A percentile compares a stretch with the other conserved stretches of the same genome.
These are phyloP conservation scores for Idaea straminata DNA, from an alignment of 2,888 invertebrate genomes.

Conservation along the genomic window DNA sequence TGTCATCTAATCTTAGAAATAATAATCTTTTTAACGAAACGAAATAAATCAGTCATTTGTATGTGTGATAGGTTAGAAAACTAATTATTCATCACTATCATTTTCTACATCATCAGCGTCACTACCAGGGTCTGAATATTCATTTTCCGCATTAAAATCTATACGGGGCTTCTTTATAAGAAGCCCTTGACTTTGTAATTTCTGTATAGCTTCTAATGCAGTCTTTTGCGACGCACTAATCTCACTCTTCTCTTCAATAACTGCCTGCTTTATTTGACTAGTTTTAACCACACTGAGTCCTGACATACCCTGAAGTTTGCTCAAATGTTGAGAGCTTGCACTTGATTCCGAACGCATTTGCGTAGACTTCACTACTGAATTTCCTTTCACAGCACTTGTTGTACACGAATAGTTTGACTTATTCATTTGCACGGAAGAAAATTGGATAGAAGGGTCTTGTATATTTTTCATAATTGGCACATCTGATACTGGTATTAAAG, in stretches of 20 bases:
- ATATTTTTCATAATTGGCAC: constrained; percentile 35
- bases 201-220: constrained; percentile 69
- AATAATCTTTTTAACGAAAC: not conserved
- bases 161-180: constrained; percentile 67
- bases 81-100: constrained; percentile 33
- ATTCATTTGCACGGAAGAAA: constrained; percentile 49
- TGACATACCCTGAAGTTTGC: constrained; percentile 52
- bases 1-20: not conserved
- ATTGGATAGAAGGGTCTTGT: constrained; percentile 42
- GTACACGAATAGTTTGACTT: constrained; percentile 53
- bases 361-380: constrained; percentile 50
- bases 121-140: constrained; percentile 42
- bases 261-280: constrained; percentile 55
- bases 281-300: constrained; percentile 61
- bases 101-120: constrained; percentile 35
- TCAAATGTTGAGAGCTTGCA: constrained; percentile 55
- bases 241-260: constrained; percentile 58
- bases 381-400: constrained; percentile 56
- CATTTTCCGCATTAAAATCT: constrained; percentile 49
- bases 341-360: constrained; percentile 60
- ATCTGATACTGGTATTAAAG: constrained; percentile 52
- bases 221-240: constrained; percentile 49
- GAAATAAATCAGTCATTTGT: constrained; percentile 31
- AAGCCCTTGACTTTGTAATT: constrained; percentile 67
- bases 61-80: constrained; percentile 22